Base-by-base conservation (phyloP, 2,113 vertebrate genomes). In the Muntiacus reevesi region DNA sequence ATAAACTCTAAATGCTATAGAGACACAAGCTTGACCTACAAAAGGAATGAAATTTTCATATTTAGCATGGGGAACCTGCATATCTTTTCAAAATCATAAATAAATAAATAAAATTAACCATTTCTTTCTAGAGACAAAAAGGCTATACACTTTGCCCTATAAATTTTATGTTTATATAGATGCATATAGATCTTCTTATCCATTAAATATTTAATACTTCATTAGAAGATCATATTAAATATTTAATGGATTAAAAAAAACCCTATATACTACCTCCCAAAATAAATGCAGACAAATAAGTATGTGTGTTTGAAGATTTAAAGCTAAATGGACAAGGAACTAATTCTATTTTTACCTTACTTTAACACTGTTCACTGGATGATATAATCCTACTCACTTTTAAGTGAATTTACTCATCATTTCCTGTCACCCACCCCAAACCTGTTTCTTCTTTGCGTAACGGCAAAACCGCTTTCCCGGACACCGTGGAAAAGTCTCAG, bases 41-140 rank as follows among this genome's bases (percentile, higher is more conserved):
- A 82, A 94, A 89, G 82, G 54, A 89, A 89, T 12, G 9, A 94
- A 59, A 17, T 89, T 89, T 93, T 88, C 40, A 16, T 89, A 82
- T 89, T 94, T 91, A 94, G 40, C 28, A 97, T n/a, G 14, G 33
- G 25, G n/a, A 79, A 93, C 2, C 6, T 67, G 14, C 2, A 19
- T 45, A 47, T n/a, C 17, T 90, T 91, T 93, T 87, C 17, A 92
- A 87, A 91, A 88, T 64, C 47, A 93, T 12, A 23, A 71, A 62
- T 12, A 79, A 25, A 91, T 60, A 97, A 25, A 91, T 60, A 97
- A 93, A 97, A 85, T 55, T 59, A 94, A 83, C 1, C 6, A 81
- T 86, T 94, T 93, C 30, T 79, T 92, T 79, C 47, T 60, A 67
- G 52, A 93, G 19, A n/a, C 43, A 96, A 89, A 95, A 85, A 60